A percentile compares a stretch with the other conserved stretches of the same genome.
phyloP scores from a whole-genome alignment of 2,797 vertebrate species.

The Mycteria americana region DNA sequence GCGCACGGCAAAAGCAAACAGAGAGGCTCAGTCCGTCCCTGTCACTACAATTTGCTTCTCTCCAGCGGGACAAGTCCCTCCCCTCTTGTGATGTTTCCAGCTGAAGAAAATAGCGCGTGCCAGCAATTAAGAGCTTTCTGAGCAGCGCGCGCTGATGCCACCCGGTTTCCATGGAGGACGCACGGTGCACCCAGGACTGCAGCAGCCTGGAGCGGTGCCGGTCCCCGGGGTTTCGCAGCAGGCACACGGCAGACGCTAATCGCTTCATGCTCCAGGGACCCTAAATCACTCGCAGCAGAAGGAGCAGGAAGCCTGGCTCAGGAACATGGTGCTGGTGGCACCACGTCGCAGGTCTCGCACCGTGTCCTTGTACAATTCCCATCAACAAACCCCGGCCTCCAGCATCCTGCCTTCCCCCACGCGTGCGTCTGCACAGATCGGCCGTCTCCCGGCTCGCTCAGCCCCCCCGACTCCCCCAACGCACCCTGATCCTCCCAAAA shows the following conservation, averaged over 20 bases:
- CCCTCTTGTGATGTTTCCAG: background rate
- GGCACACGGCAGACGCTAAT: background rate
- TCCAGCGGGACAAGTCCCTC: background rate
- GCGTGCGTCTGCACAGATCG: rapidly evolving
- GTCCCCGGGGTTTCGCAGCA: background rate
- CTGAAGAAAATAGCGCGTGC: background rate
- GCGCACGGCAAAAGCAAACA: rapidly evolving
- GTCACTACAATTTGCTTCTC: background rate
- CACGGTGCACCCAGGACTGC: background rate
- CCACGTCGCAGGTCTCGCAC: background rate
- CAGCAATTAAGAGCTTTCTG: background rate
- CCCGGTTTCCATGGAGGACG: background rate
- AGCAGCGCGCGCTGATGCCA: background rate
- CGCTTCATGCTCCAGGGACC: background rate
- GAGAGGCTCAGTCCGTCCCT: background rate
- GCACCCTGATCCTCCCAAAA: background rate
- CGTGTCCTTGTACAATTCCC: rapidly evolving
- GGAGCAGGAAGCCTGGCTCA: background rate
- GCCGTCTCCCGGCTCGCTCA: background rate
- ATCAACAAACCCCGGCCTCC: background rate
- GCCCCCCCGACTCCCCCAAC: background rate
- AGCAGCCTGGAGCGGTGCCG: background rate
- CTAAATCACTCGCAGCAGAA: background rate
- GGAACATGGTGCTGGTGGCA: background rate
- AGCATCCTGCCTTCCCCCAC: background rate